phyloP scores from a whole-genome alignment of 2,888 invertebrate genomes.

The Balanococcus diminutus region DNA sequence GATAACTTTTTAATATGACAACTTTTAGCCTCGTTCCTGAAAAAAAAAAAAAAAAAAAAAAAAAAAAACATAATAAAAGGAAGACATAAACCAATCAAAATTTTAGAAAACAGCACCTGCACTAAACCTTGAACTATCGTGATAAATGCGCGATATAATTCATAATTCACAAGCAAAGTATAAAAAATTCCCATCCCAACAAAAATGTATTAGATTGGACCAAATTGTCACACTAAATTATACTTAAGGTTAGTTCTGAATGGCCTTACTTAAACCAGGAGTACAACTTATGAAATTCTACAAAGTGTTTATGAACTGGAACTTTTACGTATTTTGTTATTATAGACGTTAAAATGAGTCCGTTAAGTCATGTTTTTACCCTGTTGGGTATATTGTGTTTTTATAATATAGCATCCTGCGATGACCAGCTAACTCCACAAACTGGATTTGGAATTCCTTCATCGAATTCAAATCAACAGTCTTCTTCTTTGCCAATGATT shows the following conservation, averaged over 20 bases:
- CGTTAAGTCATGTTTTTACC: not conserved
- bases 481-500: not conserved
- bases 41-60: not conserved
- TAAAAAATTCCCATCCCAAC: not conserved
- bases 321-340: not conserved
- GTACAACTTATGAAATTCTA: not conserved
- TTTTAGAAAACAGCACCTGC: no score
- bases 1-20: not conserved
- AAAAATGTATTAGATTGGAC: not conserved
- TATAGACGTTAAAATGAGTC: not conserved
- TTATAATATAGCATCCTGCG: not conserved
- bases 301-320: not conserved
- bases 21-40: not conserved
- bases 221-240: not conserved
- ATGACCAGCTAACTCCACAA: not conserved
- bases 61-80: no score
- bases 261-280: not conserved
- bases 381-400: not conserved
- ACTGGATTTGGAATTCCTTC: not conserved
- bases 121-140: not conserved
- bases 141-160: not conserved
- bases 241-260: not conserved
- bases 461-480: not conserved
- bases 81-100: not conserved
- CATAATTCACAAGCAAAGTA: not conserved